Conservation (phyloP, 2,113 vertebrate species). For the Dasyprocta punctata region DNA sequence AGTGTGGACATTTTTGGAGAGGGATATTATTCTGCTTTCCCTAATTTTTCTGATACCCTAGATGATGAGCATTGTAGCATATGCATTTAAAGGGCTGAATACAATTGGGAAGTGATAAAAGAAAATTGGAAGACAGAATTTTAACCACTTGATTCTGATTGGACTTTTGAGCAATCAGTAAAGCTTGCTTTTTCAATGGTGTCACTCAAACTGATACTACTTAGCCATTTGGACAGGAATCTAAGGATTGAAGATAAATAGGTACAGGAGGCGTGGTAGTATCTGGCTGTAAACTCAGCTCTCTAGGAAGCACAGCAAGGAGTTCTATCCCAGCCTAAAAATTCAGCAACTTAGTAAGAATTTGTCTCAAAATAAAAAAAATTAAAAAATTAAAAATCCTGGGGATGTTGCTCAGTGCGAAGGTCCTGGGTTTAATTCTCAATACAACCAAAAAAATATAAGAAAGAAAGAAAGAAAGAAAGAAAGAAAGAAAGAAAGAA, state of each 20-base stretch:
- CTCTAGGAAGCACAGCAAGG: neutral
- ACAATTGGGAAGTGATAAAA: slow-evolving; percentile 72
- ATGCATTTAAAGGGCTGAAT: slow-evolving; percentile 48
- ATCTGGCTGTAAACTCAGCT: neutral
- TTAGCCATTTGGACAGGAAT: slow-evolving; percentile 69
- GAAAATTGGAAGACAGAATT: slow-evolving; percentile 78
- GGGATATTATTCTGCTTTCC: neutral
- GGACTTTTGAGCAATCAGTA: slow-evolving; percentile 82
- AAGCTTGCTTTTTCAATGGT: slow-evolving; percentile 79
- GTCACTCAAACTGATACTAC: slow-evolving; percentile 75
- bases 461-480: no score
- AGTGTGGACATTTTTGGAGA: neutral
- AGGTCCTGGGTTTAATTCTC: neutral
- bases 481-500: no score
- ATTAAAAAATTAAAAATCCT: neutral
- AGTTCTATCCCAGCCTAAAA: neutral
- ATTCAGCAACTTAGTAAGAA: neutral
- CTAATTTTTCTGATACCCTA: slow-evolving; percentile 51
- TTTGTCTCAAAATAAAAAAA: neutral
- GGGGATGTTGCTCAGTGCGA: neutral
- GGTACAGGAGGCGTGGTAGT: neutral
- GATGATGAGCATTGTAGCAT: slow-evolving; percentile 60
- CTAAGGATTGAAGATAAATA: slow-evolving; percentile 43
- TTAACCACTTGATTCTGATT: slow-evolving; percentile 73
- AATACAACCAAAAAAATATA: neutral